A percentile compares a stretch with the other conserved stretches of the same genome.
Evolutionary conservation across 2,888 invertebrate species (phyloP).

Genomic region (Zaprionus obscuricornis): DNA sequence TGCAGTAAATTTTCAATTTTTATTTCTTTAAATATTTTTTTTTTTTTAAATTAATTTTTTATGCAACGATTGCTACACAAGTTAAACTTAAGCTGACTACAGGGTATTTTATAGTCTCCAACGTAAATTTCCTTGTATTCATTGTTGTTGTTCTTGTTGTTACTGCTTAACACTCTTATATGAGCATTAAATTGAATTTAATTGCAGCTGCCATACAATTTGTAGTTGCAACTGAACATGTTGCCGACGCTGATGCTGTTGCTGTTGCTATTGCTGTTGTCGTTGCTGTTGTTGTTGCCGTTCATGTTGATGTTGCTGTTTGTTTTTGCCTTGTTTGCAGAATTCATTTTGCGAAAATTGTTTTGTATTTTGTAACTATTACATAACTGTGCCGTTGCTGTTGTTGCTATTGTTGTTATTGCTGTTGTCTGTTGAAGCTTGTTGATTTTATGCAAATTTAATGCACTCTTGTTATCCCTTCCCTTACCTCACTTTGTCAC

Average conservation of each 20-base stretch:
- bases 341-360: conserved; percentile 50
- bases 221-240: too few relatives aligned
- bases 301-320: conserved; percentile 15
- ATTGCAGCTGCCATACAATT: conserved; percentile 52
- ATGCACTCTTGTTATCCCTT: conserved; percentile 49
- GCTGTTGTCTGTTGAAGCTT: conserved; percentile 11
- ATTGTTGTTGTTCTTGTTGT: conserved; percentile 1
- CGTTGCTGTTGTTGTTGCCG: neutral
- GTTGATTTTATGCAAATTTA: conserved; percentile 76
- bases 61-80: neutral
- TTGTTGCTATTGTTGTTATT: neutral
- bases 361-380: conserved; percentile 57
- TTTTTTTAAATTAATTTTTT: neutral
- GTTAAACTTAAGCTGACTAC: neutral
- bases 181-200: conserved; percentile 71
- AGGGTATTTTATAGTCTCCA: conserved; percentile 18
- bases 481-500: neutral
- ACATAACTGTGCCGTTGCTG: conserved; percentile 28
- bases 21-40: neutral
- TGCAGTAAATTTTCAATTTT: neutral
- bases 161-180: conserved; percentile 37
- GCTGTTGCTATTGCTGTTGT: neutral
- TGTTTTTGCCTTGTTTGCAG: conserved; percentile 50
- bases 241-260: too few relatives aligned
- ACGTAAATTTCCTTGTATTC: neutral